Base-by-base conservation (phyloP, 2,113 vertebrate species). In the Phrynosoma blainvillii region DNA sequence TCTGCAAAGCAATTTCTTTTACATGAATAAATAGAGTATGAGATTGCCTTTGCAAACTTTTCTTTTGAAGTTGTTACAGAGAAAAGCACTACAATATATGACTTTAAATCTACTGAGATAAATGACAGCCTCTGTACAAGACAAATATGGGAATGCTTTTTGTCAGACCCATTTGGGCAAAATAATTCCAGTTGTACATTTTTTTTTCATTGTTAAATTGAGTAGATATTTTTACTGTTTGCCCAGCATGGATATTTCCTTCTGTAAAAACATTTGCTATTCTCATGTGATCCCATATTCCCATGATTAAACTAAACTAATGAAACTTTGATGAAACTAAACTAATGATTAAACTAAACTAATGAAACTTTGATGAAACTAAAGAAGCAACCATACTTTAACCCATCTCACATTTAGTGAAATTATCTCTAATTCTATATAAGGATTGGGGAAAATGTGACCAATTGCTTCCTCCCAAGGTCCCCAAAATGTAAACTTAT, bases 11-110 rank as follows among this genome's bases (percentile, higher is more conserved):
- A 87, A 87, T 71, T n/a, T 47, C 65, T 87, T 87, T 71, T 87
- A 80, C 85, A 87, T 87, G 77, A 71, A 79, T 74, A 84, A 84
- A 84, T 40, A 80, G 85, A 59, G 47, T 36, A 79, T 32, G 47
- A 56, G 65, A 79, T 87, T 87, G 65, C 66, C 13, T 86, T 32
- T 79, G 30, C 47, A 79, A 79, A 79, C 65, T 71, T 87, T 87
- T 80, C 77, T 73, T 87, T 87, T 80, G 77, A 80, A 87, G 77
- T 87, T 77, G 68, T 79, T 86, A 79, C 77, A 71, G n/a, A 25
- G 21, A 36, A 79, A 71, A 79, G 11, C 65, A 86, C 42, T 56
- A 86, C 12, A 79, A 56, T 80, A 86, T 86, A 40, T 86, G 75
- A 79, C 75, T 85, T 36, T 78, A 78, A 52, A 11, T 70, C 47